Evolutionary conservation across 2,113 vertebrate genomes (phyloP).

Genomic region (Entosphenus tridentatus): DNA sequence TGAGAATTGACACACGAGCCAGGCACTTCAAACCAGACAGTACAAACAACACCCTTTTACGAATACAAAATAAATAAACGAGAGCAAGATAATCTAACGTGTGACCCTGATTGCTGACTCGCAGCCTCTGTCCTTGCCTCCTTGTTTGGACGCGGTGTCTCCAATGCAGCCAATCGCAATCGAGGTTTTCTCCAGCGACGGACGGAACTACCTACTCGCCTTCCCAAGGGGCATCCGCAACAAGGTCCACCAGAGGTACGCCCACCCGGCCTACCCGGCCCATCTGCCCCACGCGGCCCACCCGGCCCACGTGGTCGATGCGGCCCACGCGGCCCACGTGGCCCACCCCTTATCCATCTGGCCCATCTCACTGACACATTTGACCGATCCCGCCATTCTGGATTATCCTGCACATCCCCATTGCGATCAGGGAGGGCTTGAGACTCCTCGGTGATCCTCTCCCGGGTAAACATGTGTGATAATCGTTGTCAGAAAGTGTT

Average conservation of each 20-base stretch:
- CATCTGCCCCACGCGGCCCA: neutral
- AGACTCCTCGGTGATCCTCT: no score
- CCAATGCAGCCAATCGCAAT: conserved; percentile 62
- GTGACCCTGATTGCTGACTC: no score
- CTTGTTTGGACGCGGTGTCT: conserved; percentile 2
- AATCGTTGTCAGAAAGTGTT: neutral
- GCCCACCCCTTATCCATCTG: neutral
- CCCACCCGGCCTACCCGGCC: neutral
- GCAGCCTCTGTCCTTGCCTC: neutral
- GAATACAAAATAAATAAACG: no score
- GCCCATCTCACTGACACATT: neutral
- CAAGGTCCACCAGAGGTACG: conserved; percentile 95
- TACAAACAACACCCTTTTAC: no score
- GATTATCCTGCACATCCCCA: neutral
- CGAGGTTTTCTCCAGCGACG: conserved; percentile 95
- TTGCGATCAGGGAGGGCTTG: neutral
- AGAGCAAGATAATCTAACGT: no score
- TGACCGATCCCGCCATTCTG: neutral
- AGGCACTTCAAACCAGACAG: no score
- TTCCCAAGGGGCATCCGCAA: conserved; percentile 94
- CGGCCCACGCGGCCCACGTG: neutral
- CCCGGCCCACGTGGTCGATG: no score
- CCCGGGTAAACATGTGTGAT: neutral
- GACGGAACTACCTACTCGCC: conserved; percentile 77
- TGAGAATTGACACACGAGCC: no score